Conservation (phyloP, 1,140 invertebrate species). For the Leptinotarsa texana region DNA sequence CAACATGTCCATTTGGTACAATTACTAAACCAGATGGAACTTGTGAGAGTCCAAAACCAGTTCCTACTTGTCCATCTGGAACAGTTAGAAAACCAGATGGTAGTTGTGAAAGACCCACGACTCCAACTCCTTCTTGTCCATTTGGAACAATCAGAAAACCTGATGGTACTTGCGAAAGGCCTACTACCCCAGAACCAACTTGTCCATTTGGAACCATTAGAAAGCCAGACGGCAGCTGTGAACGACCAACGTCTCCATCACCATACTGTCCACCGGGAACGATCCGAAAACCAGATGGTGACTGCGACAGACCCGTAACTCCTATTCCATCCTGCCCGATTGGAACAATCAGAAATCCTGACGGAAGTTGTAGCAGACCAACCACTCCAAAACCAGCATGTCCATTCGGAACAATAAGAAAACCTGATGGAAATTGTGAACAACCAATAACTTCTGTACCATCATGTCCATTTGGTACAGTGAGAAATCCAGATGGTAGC, state of each 20-base stretch:
- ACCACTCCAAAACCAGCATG: constrained; percentile 10
- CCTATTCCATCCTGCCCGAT: background rate
- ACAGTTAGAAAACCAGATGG: constrained; percentile 10
- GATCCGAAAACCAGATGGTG: background rate
- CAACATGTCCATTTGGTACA: constrained; percentile 33
- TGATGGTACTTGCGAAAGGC: constrained; percentile 30
- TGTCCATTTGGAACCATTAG: constrained; percentile 32
- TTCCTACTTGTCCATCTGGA: constrained; percentile 31
- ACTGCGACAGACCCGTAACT: background rate
- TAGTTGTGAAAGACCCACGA: constrained; percentile 2
- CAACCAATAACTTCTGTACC: constrained; percentile 20
- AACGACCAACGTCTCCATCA: constrained; percentile 24
- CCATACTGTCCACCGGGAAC: constrained; percentile 32
- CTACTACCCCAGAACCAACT: constrained; percentile 20
- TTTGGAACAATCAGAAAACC: constrained; percentile 20
- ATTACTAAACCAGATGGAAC: constrained; percentile 30
- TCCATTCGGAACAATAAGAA: constrained; percentile 14
- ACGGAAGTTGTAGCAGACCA: background rate
- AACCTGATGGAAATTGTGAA: constrained; percentile 14
- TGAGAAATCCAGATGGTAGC: constrained; percentile 9
- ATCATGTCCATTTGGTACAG: constrained; percentile 20
- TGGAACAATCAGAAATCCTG: background rate
- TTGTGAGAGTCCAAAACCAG: constrained; percentile 20
- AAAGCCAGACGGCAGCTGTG: constrained; percentile 18
- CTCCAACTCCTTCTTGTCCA: constrained; percentile 3